These are phyloP conservation scores for Temnothorax nylanderi DNA, from an alignment of 1,140 invertebrate genomes.

Conservation along the genomic window DNA sequence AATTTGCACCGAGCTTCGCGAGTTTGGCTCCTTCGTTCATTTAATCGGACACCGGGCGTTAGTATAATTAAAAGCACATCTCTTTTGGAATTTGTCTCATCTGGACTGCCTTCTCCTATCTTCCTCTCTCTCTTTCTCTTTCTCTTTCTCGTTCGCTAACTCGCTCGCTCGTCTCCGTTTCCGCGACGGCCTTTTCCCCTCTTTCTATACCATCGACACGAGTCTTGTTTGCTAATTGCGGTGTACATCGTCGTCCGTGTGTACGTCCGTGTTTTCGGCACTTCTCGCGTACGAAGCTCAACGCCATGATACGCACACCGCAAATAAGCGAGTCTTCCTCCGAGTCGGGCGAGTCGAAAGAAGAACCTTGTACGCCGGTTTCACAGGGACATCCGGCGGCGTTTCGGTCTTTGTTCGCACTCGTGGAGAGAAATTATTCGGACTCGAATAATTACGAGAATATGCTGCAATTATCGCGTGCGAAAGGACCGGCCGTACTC, in stretches of 20 bases:
- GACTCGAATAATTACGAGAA: slow-evolving; percentile 56
- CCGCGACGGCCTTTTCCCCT: slow-evolving; percentile 6
- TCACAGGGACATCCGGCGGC: slow-evolving; percentile 49
- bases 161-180: neutral
- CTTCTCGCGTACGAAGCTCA: slow-evolving; percentile 16
- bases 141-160: neutral
- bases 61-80: slow-evolving; percentile 84
- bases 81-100: slow-evolving; percentile 79
- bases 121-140: neutral
- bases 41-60: slow-evolving; percentile 81
- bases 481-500: slow-evolving; percentile 32
- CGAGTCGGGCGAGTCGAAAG: neutral
- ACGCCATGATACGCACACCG: slow-evolving; percentile 53
- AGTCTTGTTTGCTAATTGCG: slow-evolving; percentile 68
- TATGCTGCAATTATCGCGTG: slow-evolving; percentile 55
- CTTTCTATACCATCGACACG: slow-evolving; percentile 16
- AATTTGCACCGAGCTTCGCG: slow-evolving; percentile 79
- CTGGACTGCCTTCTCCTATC: slow-evolving; percentile 29
- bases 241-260: slow-evolving; percentile 38
- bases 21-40: slow-evolving; percentile 80
- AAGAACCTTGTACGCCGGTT: slow-evolving; percentile 15
- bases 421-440: slow-evolving; percentile 44
- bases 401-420: slow-evolving; percentile 47
- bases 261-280: slow-evolving; percentile 62
- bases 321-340: slow-evolving; percentile 45